These are phyloP conservation scores for Capra hircus DNA, from an alignment of 2,113 vertebrate genomes.

Conservation along the genomic window DNA sequence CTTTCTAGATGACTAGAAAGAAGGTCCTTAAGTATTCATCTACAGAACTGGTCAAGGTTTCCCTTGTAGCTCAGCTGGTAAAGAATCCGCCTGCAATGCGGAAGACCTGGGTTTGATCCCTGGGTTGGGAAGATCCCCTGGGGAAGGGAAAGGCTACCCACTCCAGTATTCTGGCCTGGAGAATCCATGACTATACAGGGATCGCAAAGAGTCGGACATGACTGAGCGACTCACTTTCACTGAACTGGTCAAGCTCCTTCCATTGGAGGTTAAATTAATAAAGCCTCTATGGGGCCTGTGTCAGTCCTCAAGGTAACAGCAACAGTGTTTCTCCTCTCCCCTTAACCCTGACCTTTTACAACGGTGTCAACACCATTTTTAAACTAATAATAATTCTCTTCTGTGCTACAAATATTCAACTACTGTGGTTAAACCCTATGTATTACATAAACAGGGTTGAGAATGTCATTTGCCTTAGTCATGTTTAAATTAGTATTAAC, in stretches of 20 bases:
- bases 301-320: not conserved
- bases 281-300: not conserved
- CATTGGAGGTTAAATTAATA: not conserved
- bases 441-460: constrained; percentile 55
- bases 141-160: not conserved
- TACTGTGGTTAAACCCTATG: constrained; percentile 19
- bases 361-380: not conserved
- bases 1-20: not conserved
- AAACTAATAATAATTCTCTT: not conserved
- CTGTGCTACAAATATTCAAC: not conserved
- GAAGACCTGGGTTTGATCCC: not conserved
- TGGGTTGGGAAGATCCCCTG: not conserved
- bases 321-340: not conserved
- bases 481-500: constrained; percentile 61
- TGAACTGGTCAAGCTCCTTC: not conserved
- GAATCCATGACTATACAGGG: not conserved
- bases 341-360: not conserved
- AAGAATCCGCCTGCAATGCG: not conserved
- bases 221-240: not conserved
- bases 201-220: not conserved
- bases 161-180: not conserved
- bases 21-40: not conserved
- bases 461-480: not conserved
- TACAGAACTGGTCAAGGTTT: not conserved
- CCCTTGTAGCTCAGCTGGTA: not conserved